phyloP scores from a whole-genome alignment of 37 sponge, comb jelly and placozoan species.

The Cladorhizidae sp. region DNA sequence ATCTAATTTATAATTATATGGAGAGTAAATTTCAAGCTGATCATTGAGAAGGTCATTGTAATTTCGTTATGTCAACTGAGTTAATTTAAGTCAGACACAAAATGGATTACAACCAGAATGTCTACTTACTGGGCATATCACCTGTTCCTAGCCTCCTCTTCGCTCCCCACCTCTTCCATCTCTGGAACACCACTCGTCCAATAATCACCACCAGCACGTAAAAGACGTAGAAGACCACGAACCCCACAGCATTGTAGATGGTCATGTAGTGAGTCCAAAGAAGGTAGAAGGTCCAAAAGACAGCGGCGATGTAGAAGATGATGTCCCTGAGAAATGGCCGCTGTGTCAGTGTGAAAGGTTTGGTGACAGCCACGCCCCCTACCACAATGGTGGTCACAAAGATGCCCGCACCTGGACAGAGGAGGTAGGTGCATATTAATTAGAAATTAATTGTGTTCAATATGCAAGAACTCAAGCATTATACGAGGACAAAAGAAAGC shows the following conservation, averaged over 20 bases:
- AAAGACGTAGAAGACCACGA: constrained; percentile 76
- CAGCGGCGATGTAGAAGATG: constrained; percentile 87
- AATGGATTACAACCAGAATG: background rate
- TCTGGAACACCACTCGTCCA: constrained; percentile 84
- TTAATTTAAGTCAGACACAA: background rate
- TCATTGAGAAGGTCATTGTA: no score
- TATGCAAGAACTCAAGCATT: no score
- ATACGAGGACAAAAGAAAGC: no score
- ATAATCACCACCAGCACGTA: constrained; percentile 92
- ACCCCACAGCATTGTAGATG: constrained; percentile 73
- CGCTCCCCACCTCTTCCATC: constrained; percentile 60
- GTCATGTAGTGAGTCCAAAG: constrained; percentile 74
- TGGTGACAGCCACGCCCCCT: constrained; percentile 77
- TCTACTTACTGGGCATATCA: constrained; percentile 65
- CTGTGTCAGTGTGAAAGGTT: constrained; percentile 81
- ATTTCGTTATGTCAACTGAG: no score
- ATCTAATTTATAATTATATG: no score
- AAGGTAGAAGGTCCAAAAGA: constrained; percentile 85
- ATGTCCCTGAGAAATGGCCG: constrained; percentile 95
- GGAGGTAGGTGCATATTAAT: no score
- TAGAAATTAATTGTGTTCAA: no score
- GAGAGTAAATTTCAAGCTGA: no score
- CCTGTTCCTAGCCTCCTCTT: constrained; percentile 23
- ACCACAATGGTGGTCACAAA: constrained; percentile 95
- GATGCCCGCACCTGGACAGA: constrained; percentile 90